phyloP scores from a whole-genome alignment of 1,140 invertebrate genomes.

The Drosophila seguyi region DNA sequence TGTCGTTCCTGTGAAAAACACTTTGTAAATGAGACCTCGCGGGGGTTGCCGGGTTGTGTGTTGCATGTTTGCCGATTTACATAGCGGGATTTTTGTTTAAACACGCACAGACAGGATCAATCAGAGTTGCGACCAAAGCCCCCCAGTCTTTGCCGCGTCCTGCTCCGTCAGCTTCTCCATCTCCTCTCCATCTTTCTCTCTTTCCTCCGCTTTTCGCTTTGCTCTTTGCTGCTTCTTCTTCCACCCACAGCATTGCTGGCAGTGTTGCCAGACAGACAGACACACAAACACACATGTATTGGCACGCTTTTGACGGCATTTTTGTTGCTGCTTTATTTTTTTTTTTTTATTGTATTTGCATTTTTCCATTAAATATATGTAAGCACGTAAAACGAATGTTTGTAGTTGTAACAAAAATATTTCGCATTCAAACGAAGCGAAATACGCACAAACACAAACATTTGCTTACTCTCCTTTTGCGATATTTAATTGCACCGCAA shows the following conservation, averaged over 20 bases:
- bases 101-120: constrained; percentile 65
- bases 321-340: constrained; percentile 25
- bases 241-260: constrained; percentile 16
- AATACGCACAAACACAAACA: constrained; percentile 75
- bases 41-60: constrained; percentile 26
- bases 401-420: constrained; percentile 71
- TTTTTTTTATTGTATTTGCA: constrained; percentile 44
- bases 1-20: constrained; percentile 22
- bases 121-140: constrained; percentile 26
- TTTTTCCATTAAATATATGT: constrained; percentile 23
- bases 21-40: constrained; percentile 53
- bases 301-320: constrained; percentile 67
- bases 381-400: neutral
- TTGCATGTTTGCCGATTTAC: constrained; percentile 66
- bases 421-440: constrained; percentile 70
- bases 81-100: constrained; percentile 73
- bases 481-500: constrained; percentile 43
- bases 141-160: constrained; percentile 8
- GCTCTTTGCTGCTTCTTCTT: neutral
- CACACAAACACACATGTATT: constrained; percentile 28
- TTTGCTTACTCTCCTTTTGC: constrained; percentile 51
- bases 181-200: neutral
- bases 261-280: constrained; percentile 8
- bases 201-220: neutral
- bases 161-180: neutral